These are phyloP conservation scores for Enteromius fasciolatus DNA, from an alignment of 2,797 vertebrate species.

Conservation along the genomic window DNA sequence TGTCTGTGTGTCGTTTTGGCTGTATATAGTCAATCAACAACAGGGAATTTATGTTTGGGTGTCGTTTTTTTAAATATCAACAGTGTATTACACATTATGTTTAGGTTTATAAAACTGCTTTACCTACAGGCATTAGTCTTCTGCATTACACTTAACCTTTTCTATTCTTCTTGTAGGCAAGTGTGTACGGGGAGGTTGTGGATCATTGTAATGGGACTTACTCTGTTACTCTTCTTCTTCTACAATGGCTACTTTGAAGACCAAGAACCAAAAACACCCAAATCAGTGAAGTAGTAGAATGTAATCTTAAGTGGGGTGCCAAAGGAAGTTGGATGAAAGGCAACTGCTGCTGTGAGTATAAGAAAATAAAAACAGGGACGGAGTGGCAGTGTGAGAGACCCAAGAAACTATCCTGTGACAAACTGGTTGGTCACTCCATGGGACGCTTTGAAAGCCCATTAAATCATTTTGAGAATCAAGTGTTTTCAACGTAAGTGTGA, in stretches of 20 bases:
- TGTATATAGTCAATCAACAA: too few species aligned
- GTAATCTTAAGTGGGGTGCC: constrained; percentile 68
- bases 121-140: background rate
- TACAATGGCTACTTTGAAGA: constrained; percentile 78
- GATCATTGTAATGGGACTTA: constrained; percentile 82
- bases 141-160: background rate
- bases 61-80: background rate
- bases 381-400: constrained; percentile 86
- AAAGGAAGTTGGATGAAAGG: constrained; percentile 69
- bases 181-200: constrained; percentile 76
- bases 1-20: background rate
- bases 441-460: constrained; percentile 77
- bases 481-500: constrained; percentile 17
- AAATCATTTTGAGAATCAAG: constrained; percentile 62
- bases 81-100: background rate
- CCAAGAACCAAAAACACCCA: constrained; percentile 63
- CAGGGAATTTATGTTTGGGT: background rate
- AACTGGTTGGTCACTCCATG: constrained; percentile 78
- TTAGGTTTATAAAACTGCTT: background rate
- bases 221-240: constrained; percentile 76
- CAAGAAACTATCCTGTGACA: constrained; percentile 77
- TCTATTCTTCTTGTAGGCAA: background rate
- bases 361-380: constrained; percentile 79
- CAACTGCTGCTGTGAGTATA: constrained; percentile 71
- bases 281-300: constrained; percentile 75